Evolutionary conservation across 2,797 vertebrate species (phyloP).

Genomic region (Sebastes glaucus): DNA sequence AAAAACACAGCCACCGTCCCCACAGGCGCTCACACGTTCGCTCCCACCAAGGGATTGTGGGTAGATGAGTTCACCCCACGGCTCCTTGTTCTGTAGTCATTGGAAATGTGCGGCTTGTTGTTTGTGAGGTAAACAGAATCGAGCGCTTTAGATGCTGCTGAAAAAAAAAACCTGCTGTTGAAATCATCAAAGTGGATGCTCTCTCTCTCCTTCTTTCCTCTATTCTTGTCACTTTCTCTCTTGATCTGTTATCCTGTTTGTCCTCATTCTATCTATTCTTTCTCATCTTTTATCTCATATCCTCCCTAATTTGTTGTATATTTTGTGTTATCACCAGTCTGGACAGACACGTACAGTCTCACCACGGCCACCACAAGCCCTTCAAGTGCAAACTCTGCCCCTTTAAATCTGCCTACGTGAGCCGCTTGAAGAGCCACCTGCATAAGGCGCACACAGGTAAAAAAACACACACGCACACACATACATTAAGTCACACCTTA

Average conservation of each 20-base stretch:
- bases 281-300: slow-evolving; percentile 45
- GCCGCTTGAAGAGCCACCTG: slow-evolving; percentile 97
- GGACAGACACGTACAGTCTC: slow-evolving; percentile 98
- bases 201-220: slow-evolving; percentile 29
- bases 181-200: slow-evolving; percentile 61
- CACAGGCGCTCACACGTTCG: slow-evolving; percentile 64
- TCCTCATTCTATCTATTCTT: slow-evolving; percentile 49
- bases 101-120: slow-evolving; percentile 66
- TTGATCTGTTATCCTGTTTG: slow-evolving; percentile 44
- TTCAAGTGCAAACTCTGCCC: slow-evolving; percentile 99
- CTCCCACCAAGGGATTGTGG: slow-evolving; percentile 76
- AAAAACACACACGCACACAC: slow-evolving; percentile 2
- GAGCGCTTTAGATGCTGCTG: slow-evolving; percentile 44
- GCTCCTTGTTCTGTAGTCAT: slow-evolving; percentile 72
- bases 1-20: slow-evolving; percentile 79
- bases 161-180: slow-evolving; percentile 40
- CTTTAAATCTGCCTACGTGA: slow-evolving; percentile 97
- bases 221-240: slow-evolving; percentile 42
- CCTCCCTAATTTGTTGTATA: slow-evolving; percentile 13
- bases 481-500: slow-evolving; percentile 25
- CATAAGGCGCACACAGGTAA: slow-evolving; percentile 96
- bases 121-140: slow-evolving; percentile 62
- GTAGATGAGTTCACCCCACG: slow-evolving; percentile 74
- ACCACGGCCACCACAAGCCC: slow-evolving; percentile 97
- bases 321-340: slow-evolving; percentile 81